Conservation (phyloP, 2,113 vertebrate species). For the Anser cygnoides region DNA sequence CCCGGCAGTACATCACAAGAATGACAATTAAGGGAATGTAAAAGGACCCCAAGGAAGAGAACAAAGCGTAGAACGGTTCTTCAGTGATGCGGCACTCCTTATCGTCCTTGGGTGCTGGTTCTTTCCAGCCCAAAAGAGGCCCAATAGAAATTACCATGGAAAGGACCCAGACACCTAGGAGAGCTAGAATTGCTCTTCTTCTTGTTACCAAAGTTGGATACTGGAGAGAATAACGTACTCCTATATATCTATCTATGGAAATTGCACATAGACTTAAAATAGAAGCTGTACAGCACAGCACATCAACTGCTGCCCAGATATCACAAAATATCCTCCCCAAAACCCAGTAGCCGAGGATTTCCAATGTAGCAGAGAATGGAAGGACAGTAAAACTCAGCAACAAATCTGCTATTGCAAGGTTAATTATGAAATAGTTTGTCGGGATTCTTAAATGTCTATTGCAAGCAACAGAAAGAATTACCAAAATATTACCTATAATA, state of each 20-base stretch:
- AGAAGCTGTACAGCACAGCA: conserved; percentile 96
- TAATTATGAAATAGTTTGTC: conserved; percentile 97
- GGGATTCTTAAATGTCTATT: conserved; percentile 95
- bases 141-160: conserved; percentile 97
- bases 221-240: conserved; percentile 92
- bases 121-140: conserved; percentile 95
- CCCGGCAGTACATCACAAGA: conserved; percentile 94
- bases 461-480: conserved; percentile 95
- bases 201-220: conserved; percentile 94
- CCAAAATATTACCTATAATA: conserved; percentile 94
- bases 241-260: conserved; percentile 96
- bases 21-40: conserved; percentile 94
- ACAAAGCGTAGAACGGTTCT: conserved; percentile 95
- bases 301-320: conserved; percentile 96
- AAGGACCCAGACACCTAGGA: conserved; percentile 90
- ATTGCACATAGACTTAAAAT: conserved; percentile 96
- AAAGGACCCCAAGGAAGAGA: conserved; percentile 97
- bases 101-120: conserved; percentile 89
- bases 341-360: conserved; percentile 92
- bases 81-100: conserved; percentile 90
- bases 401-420: conserved; percentile 95
- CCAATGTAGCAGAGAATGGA: conserved; percentile 91
- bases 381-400: conserved; percentile 93
- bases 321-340: conserved; percentile 95
- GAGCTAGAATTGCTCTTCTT: conserved; percentile 89